These are phyloP conservation scores for Actinostola sp. DNA, from an alignment of 92 coral and sea anemone species.

Conservation along the genomic window DNA sequence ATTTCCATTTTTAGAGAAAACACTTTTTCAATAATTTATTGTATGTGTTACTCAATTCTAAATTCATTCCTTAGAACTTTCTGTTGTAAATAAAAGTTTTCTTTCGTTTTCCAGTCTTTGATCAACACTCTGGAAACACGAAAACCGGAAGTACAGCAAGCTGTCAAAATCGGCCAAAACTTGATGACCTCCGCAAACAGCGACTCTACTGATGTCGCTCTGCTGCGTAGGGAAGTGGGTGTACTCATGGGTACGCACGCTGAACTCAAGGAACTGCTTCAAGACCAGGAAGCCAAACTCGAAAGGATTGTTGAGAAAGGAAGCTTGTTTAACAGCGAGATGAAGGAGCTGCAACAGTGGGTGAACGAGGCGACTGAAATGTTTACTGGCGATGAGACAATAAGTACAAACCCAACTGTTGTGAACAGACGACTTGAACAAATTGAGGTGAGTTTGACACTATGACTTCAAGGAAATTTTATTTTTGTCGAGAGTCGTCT, in stretches of 20 bases:
- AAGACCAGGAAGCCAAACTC: conserved; percentile 70
- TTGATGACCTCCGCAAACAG: conserved; percentile 71
- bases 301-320: conserved; percentile 58
- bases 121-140: conserved; percentile 68
- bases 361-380: conserved; percentile 73
- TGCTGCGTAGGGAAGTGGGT: conserved; percentile 77
- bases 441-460: conserved; percentile 67
- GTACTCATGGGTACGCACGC: conserved; percentile 62
- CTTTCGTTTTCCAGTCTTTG: conserved; percentile 49
- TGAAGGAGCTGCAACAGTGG: conserved; percentile 78
- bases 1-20: background rate
- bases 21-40: background rate
- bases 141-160: conserved; percentile 74
- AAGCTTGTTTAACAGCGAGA: conserved; percentile 56
- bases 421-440: conserved; percentile 82
- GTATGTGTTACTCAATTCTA: too few species aligned
- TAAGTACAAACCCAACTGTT: conserved; percentile 80
- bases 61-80: background rate
- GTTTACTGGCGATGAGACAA: conserved; percentile 75
- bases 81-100: background rate
- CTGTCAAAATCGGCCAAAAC: conserved; percentile 73
- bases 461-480: background rate
- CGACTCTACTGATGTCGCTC: conserved; percentile 73
- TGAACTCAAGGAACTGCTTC: conserved; percentile 62
- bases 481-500: background rate